Evolutionary conservation across 2,797 vertebrate species (phyloP), one percentile per base, ranked within the genome.

Genomic region (Chaetodon trifasciatus): DNA sequence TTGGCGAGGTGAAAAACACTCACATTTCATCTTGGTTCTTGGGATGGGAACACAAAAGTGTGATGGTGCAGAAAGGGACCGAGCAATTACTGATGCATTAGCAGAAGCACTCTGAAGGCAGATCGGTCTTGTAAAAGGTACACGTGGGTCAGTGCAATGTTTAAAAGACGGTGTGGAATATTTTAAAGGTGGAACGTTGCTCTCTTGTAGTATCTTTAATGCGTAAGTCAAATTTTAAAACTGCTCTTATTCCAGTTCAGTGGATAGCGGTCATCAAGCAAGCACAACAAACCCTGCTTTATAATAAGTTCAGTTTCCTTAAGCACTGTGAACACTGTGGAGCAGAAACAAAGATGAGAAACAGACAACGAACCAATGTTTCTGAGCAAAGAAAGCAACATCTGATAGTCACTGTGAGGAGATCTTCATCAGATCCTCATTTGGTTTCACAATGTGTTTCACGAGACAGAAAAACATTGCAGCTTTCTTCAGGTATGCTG

Each of bases 41-140:
- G 17, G 63, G 60, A 72, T 8, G 53, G 56, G 47, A 16, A 50
- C 58, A 64, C 24, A 55, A 61, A 75, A 65, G 50, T 68, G 11
- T 35, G 24, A 53, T 17, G 46, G 58, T 55, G 49, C 28, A 17
- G 42, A 47, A 56, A 62, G 21, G 76, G 69, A 52, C 57, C 13
- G 3, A 46, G 64, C 62, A 86, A 75, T 78, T 70, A 82, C 32
- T 2, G 62, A 11, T 47, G 60, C 76, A 85, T 84, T 83, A 76
- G 53, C 46, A 28, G 53, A 39, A 49, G 47, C 72, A 39, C 40
- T 78, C 42, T 69, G 42, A 16, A 55, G 52, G 47, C 32, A 49
- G 39, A 63, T 65, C 35, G 37, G 21, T 46, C n/a, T 70, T 39
- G 39, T 68, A 67, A 79, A 8, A 16, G 35, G 21, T 56, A 19